Conservation (phyloP, 1,140 invertebrate genomes). For the Microvelia longipes region DNA sequence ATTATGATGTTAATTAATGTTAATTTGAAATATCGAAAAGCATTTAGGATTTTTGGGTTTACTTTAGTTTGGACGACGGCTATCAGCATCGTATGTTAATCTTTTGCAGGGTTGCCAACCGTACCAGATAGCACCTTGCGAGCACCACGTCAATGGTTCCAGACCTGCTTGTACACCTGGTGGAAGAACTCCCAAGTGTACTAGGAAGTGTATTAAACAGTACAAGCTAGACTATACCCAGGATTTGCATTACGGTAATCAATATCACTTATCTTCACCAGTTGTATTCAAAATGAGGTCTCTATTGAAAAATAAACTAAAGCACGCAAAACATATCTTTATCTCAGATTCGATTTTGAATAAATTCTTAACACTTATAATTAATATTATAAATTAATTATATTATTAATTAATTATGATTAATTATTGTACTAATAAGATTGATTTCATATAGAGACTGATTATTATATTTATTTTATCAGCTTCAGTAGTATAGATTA, state of each 20-base stretch:
- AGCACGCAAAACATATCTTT: background rate
- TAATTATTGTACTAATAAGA: background rate
- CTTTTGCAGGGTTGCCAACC: slow-evolving; percentile 66
- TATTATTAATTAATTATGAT: background rate
- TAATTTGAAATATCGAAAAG: too few relatives aligned
- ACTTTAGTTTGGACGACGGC: too few relatives aligned
- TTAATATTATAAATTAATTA: background rate
- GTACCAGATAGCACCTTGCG: slow-evolving; percentile 67
- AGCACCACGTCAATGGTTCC: slow-evolving; percentile 69
- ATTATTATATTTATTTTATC: too few relatives aligned
- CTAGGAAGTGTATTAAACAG: background rate
- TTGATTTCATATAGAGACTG: too few relatives aligned
- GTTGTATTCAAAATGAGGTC: background rate
- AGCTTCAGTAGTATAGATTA: too few relatives aligned
- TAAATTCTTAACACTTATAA: background rate
- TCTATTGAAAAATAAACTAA: background rate
- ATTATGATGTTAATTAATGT: background rate
- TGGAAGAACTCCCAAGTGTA: slow-evolving; percentile 10
- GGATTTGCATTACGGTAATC: background rate
- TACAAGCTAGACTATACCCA: background rate
- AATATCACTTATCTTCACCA: background rate
- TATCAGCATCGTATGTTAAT: too few relatives aligned
- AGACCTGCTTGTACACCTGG: slow-evolving; percentile 41
- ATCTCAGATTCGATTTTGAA: background rate
- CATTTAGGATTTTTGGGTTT: too few relatives aligned